phyloP scores from a whole-genome alignment of 1,140 invertebrate genomes.

The Brachionus paranguensis region DNA sequence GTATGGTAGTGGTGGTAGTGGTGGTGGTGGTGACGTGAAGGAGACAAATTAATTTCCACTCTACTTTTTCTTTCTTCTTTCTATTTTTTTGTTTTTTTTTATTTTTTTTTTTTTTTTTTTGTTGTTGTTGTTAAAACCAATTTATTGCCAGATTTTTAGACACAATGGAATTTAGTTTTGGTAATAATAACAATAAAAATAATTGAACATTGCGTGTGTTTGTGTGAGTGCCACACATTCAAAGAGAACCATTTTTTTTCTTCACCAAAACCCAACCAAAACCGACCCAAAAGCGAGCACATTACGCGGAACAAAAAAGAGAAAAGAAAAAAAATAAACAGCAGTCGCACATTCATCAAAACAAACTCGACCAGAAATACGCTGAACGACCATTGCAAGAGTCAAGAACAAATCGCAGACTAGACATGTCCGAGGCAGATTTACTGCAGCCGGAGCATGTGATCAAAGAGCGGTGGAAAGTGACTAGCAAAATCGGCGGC shows the following conservation, averaged over 20 bases:
- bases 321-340: too few relatives aligned
- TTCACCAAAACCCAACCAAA: too few relatives aligned
- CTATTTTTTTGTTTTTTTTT: neutral
- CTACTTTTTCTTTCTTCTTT: neutral
- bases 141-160: neutral
- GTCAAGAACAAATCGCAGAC: too few relatives aligned
- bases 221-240: neutral
- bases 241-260: neutral
- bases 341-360: too few relatives aligned
- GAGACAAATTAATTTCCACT: neutral
- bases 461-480: constrained; percentile 96
- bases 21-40: neutral
- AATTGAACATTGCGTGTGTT: too few relatives aligned
- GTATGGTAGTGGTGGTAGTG: too few relatives aligned
- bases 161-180: neutral
- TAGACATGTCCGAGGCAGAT: constrained; percentile 77
- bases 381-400: too few relatives aligned
- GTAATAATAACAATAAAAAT: neutral
- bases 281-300: too few relatives aligned
- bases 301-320: too few relatives aligned
- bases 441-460: constrained; percentile 88
- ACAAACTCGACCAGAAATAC: too few relatives aligned
- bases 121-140: too few relatives aligned
- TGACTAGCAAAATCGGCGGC: constrained; percentile 84
- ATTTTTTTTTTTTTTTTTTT: neutral